These are phyloP conservation scores for Elephas maximus DNA, from an alignment of 2,113 vertebrate species.

Conservation along the genomic window DNA sequence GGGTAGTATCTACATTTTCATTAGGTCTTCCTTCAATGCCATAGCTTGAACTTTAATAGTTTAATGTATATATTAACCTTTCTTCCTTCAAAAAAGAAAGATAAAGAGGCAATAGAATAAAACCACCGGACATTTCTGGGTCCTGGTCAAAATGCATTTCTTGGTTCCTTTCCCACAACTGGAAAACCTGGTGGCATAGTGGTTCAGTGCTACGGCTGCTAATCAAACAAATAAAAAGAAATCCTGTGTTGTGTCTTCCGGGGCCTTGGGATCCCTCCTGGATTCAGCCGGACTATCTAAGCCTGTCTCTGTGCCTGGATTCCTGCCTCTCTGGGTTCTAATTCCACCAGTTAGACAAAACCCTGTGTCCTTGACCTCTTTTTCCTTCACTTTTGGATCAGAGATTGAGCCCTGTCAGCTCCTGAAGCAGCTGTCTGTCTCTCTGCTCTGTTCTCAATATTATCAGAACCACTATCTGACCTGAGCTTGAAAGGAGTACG, in stretches of 20 bases:
- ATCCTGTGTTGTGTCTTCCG: background rate
- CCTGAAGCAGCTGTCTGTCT: background rate
- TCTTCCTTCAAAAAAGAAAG: background rate
- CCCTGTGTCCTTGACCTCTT: conserved; percentile 3
- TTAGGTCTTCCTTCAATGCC: background rate
- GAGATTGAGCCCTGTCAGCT: background rate
- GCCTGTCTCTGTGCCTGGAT: background rate
- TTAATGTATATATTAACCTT: background rate
- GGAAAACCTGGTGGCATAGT: too few species aligned
- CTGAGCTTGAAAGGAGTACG: background rate
- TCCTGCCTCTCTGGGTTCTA: background rate
- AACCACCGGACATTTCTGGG: background rate
- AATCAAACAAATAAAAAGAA: conserved; percentile 6
- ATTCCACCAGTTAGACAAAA: background rate
- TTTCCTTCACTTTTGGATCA: background rate
- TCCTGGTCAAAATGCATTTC: background rate
- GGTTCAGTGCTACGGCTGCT: too few species aligned
- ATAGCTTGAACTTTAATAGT: conserved; percentile 6
- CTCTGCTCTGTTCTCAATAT: background rate
- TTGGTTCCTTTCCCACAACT: conserved; percentile 23
- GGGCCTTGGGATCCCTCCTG: background rate
- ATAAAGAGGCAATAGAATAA: conserved; percentile 32
- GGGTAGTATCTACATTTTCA: background rate
- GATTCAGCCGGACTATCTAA: background rate
- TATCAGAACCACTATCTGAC: conserved; percentile 46